Base-by-base conservation (phyloP, 1,140 invertebrate species). In the Meteorus sp. region DNA sequence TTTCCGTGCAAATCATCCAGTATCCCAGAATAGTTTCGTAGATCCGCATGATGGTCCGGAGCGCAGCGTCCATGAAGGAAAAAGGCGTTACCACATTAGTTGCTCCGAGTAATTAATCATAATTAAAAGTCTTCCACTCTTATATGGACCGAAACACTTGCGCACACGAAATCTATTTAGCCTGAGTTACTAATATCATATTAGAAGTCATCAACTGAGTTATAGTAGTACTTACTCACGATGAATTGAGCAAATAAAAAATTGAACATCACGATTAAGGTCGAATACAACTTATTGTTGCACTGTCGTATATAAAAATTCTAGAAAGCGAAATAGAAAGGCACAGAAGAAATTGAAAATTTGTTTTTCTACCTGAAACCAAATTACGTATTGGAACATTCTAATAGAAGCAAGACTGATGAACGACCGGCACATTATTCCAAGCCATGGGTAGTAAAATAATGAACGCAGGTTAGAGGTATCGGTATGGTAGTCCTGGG, bases 41-140 rank as follows among this genome's bases (percentile, higher is more conserved):
- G 65, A 65, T 53, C 63, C 39, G 39, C 67, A 66, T 63, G 51
- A 66, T 65, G 63, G 35, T 68, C 66, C 65, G 37, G 57, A 70
- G 69, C 69, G 74, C 75, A 76, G 75, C 75, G 75, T 77, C 75
- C 75, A 75, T 70, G 60, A 65, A 68, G 63, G 62, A 59, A 72
- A 75, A 72, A 76, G 60, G 72, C 64, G 62, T 64, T 57, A 73
- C 55, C 50, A 68, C 62, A 64, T 74, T 76, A 68, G 60, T 64
- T 61, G 50, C 39, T 54, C 35, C 47, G 43, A 33, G 27, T 23
- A 25, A 22, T 37, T 25, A 51, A 23, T 50, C 56, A 55, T 35
- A 55, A 48, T 22, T 58, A 50, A 56, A 50, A 59, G 53, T 27
- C 50, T 52, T 44, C 43, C 19, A 35, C 13, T 58, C 25, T 13